phyloP scores from a whole-genome alignment of 2,888 invertebrate species.

The Arrhopalites spinosus region DNA sequence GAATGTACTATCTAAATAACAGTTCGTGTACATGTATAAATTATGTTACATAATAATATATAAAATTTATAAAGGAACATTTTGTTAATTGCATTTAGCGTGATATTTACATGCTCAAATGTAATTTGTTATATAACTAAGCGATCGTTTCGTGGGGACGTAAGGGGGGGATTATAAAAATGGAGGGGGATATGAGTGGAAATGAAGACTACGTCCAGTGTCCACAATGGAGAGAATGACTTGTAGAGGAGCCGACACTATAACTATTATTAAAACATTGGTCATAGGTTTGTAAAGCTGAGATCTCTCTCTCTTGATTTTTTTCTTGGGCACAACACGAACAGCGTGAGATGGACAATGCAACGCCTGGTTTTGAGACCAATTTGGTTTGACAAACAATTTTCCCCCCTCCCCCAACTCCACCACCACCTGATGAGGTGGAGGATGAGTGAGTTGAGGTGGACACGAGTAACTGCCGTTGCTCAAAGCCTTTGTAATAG shows the following conservation, averaged over 20 bases:
- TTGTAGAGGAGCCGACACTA: slow-evolving; percentile 48
- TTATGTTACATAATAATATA: neutral
- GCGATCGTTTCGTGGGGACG: neutral
- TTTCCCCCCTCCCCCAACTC: neutral
- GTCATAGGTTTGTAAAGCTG: slow-evolving; percentile 49
- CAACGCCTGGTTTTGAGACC: slow-evolving; percentile 45
- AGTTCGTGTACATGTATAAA: too few species aligned
- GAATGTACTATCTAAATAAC: too few species aligned
- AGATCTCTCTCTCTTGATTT: slow-evolving; percentile 40
- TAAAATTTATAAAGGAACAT: neutral
- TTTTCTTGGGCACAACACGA: slow-evolving; percentile 46
- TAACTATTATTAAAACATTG: slow-evolving; percentile 52
- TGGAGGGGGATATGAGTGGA: too few species aligned
- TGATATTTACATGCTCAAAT: too few species aligned
- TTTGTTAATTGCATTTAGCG: neutral
- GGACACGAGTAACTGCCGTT: slow-evolving; percentile 40
- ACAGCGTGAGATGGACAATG: slow-evolving; percentile 53
- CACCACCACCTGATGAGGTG: slow-evolving; percentile 22
- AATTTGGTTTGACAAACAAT: slow-evolving; percentile 35
- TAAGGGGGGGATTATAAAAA: neutral
- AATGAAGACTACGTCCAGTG: slow-evolving; percentile 50
- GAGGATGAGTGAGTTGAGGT: slow-evolving; percentile 41
- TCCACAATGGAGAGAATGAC: slow-evolving; percentile 53
- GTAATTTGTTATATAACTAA: neutral
- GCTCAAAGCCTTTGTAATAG: slow-evolving; percentile 40